Conservation (phyloP, 2,113 vertebrate species). For the Prochilodus magdalenae region DNA sequence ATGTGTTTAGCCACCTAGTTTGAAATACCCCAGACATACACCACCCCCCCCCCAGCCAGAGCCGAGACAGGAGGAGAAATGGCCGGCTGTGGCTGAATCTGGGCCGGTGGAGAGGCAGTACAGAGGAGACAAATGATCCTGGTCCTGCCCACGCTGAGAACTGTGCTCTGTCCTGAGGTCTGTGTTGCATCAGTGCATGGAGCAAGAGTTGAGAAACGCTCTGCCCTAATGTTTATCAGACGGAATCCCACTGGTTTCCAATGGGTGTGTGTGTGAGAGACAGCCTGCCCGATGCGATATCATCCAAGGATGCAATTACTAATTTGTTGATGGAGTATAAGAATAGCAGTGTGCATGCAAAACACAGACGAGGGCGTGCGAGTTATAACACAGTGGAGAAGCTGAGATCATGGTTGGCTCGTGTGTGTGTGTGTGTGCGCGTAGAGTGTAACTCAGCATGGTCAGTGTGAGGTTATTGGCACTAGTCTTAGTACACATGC, state of each 20-base stretch:
- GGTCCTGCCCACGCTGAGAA: neutral
- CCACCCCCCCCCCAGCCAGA: neutral
- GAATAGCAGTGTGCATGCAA: neutral
- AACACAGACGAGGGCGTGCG: neutral
- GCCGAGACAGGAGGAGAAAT: constrained; percentile 24
- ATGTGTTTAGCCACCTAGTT: constrained; percentile 12
- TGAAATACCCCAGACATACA: constrained; percentile 3
- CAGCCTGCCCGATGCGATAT: neutral
- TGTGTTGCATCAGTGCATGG: neutral
- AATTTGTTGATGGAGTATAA: neutral
- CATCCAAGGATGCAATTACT: neutral
- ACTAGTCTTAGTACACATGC: constrained; percentile 32
- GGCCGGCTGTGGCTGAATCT: constrained; percentile 30
- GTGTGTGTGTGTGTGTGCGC: constrained; percentile 25
- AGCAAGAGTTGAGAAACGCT: neutral
- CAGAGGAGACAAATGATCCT: constrained; percentile 18
- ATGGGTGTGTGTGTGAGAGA: neutral
- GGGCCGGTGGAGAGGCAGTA: constrained; percentile 13
- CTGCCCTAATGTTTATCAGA: neutral
- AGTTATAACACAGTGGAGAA: constrained; percentile 19
- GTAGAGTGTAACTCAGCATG: neutral
- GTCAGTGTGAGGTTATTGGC: constrained; percentile 49
- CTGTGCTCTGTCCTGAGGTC: neutral
- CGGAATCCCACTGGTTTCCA: neutral
- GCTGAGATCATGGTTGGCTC: constrained; percentile 44